phyloP scores from a whole-genome alignment of 2,888 invertebrate species.

The Metalampra italica region DNA sequence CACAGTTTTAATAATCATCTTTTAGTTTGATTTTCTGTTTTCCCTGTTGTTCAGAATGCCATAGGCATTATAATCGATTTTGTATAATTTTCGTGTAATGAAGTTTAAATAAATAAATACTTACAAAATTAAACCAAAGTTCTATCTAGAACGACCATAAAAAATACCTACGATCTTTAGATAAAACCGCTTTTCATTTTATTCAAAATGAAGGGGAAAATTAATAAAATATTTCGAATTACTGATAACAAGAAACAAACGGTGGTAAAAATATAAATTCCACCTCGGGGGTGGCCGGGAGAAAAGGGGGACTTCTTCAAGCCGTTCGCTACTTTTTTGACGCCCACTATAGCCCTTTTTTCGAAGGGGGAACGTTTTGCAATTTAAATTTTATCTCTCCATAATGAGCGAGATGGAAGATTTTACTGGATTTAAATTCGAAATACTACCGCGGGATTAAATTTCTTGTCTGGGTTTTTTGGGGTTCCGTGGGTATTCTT shows the following conservation, averaged over 20 bases:
- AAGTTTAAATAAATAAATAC: too few relatives aligned
- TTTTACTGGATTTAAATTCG: slow-evolving; percentile 23
- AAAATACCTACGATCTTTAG: not conserved
- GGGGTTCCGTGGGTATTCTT: not conserved
- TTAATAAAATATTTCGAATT: slow-evolving; percentile 32
- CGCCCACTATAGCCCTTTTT: slow-evolving; percentile 66
- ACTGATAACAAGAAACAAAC: slow-evolving; percentile 48
- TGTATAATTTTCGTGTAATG: too few relatives aligned
- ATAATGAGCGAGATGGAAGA: slow-evolving; percentile 54
- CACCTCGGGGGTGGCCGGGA: slow-evolving; percentile 23
- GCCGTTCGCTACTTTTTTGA: slow-evolving; percentile 50
- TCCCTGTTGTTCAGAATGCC: too few relatives aligned
- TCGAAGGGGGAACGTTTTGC: slow-evolving; percentile 60
- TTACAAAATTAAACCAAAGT: too few relatives aligned
- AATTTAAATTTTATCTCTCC: slow-evolving; percentile 73
- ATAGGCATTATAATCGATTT: too few relatives aligned
- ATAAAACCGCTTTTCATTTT: too few relatives aligned
- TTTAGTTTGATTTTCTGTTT: too few relatives aligned
- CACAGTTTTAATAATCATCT: too few relatives aligned
- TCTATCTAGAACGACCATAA: too few relatives aligned
- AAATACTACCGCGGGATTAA: slow-evolving; percentile 4
- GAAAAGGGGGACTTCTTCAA: slow-evolving; percentile 17
- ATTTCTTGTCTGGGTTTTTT: not conserved
- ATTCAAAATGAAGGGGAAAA: slow-evolving; percentile 4
- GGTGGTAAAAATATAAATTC: slow-evolving; percentile 60